A percentile compares a stretch with the other conserved stretches of the same genome.
Evolutionary conservation across 53 echinoderm and acorn worm species (phyloP).

Genomic region (Antedon mediterranea): DNA sequence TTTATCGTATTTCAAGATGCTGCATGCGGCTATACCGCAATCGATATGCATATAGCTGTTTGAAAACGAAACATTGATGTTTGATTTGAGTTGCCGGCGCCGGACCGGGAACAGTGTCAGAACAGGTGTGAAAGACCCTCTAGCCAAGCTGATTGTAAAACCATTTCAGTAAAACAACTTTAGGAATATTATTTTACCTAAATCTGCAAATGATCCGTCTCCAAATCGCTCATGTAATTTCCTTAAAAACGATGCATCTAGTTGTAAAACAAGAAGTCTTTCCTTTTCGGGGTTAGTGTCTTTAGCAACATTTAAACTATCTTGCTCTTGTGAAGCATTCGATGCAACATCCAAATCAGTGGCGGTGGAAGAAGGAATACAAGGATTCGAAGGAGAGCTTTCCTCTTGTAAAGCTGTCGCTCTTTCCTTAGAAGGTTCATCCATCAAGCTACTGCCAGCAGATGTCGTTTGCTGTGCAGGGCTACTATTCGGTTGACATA

Average conservation of each 20-base stretch:
- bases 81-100: no score
- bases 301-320: not conserved
- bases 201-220: slow-evolving; percentile 41
- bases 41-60: no score
- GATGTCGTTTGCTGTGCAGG: not conserved
- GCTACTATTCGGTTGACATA: not conserved
- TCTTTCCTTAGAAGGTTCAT: not conserved
- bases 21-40: no score
- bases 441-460: no score
- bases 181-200: slow-evolving; percentile 63
- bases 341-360: not conserved
- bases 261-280: slow-evolving; percentile 50
- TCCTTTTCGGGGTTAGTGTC: slow-evolving; percentile 22
- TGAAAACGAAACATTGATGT: no score
- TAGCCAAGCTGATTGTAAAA: no score
- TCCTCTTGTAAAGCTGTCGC: not conserved
- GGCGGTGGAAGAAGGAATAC: not conserved
- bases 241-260: slow-evolving; percentile 76
- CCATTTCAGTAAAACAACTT: no score
- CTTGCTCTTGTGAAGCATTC: not conserved
- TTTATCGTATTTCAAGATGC: no score
- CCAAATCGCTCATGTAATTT: slow-evolving; percentile 96
- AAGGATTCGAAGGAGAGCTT: not conserved
- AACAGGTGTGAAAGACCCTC: no score
- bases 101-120: no score